Percentiles rank a stretch among this genome's conserved stretches.
Evolutionary conservation across 2,888 invertebrate genomes (phyloP).

Genomic region (Epistrophella euchroma): DNA sequence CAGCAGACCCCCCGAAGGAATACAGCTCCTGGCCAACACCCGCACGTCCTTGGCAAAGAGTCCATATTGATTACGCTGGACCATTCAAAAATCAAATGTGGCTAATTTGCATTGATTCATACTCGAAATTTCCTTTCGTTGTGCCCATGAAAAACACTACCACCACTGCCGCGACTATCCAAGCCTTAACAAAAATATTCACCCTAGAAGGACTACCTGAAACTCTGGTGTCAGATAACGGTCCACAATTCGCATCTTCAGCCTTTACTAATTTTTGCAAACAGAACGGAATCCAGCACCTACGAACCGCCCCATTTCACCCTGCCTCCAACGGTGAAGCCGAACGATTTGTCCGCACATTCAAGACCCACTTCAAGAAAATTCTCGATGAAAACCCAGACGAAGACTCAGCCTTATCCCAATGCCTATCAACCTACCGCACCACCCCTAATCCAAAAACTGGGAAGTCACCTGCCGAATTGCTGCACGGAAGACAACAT

Average conservation of each 20-base stretch:
- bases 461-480: constrained; percentile 17
- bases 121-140: constrained; percentile 48
- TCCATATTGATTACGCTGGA: constrained; percentile 8
- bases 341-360: constrained; percentile 62
- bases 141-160: constrained; percentile 39
- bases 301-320: constrained; percentile 21
- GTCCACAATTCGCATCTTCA: constrained; percentile 41
- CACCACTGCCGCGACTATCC: constrained; percentile 12
- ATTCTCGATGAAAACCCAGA: background rate
- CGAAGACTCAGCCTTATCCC: background rate
- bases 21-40: constrained; percentile 23
- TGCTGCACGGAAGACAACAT: constrained; percentile 10
- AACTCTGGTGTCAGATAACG: constrained; percentile 76
- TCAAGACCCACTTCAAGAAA: constrained; percentile 8
- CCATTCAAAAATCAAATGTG: constrained; percentile 51
- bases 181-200: constrained; percentile 11
- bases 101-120: constrained; percentile 56
- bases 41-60: constrained; percentile 31
- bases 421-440: background rate
- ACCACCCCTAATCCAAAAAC: constrained; percentile 20
- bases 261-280: constrained; percentile 75
- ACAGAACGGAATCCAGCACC: constrained; percentile 76
- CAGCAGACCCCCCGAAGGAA: constrained; percentile 13
- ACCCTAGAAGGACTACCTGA: constrained; percentile 54
- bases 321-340: constrained; percentile 75